These are phyloP conservation scores for Ceratoteleas bidentatus DNA, from an alignment of 1,140 invertebrate genomes.

Conservation along the genomic window DNA sequence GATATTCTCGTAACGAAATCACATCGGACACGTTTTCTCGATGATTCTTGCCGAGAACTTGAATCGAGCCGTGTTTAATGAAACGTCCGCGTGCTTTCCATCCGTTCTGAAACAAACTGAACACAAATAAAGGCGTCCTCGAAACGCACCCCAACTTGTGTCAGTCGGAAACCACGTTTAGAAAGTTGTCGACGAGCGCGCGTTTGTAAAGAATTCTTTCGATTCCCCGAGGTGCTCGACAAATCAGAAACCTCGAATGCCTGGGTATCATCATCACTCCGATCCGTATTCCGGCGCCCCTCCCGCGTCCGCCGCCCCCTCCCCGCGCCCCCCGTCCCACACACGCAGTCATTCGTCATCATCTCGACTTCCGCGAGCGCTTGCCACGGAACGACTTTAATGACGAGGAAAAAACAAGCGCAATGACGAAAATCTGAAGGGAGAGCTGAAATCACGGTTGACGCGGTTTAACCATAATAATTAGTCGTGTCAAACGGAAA, in stretches of 20 bases:
- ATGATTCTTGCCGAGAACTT: too few species aligned
- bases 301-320: neutral
- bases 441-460: constrained; percentile 32
- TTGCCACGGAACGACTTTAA: constrained; percentile 43
- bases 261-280: constrained; percentile 50
- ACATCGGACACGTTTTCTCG: too few species aligned
- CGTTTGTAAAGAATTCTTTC: constrained; percentile 52
- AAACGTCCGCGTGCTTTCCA: too few species aligned
- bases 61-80: too few species aligned
- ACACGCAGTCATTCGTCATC: constrained; percentile 58
- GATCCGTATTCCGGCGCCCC: constrained; percentile 30
- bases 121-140: constrained; percentile 10
- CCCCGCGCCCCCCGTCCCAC: constrained; percentile 12
- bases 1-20: too few species aligned
- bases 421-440: constrained; percentile 48
- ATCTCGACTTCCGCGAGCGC: constrained; percentile 51
- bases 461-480: constrained; percentile 25
- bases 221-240: constrained; percentile 61
- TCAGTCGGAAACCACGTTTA: constrained; percentile 54
- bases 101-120: neutral
- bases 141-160: constrained; percentile 36
- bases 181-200: constrained; percentile 43
- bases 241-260: constrained; percentile 56
- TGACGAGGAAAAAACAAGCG: constrained; percentile 53
- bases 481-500: constrained; percentile 32